Conservation (phyloP, 2,888 invertebrate species). For the Leptinotarsa haldemani region DNA sequence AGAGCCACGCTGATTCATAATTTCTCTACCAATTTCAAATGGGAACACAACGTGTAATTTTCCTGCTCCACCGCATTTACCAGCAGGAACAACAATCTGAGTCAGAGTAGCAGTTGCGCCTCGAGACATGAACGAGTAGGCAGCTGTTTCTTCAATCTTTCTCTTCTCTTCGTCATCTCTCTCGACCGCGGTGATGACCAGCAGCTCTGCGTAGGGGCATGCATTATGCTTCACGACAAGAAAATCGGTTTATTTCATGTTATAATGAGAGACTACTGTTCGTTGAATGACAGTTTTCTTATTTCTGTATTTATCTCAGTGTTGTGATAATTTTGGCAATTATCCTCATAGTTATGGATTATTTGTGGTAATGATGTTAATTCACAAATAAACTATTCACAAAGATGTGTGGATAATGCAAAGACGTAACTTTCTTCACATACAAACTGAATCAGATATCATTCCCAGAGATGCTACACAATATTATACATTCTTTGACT, state of each 20-base stretch:
- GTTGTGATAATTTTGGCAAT: background rate
- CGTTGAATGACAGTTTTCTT: background rate
- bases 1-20: constrained; percentile 32
- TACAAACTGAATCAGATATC: too few species aligned
- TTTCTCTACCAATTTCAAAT: constrained; percentile 39
- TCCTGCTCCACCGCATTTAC: constrained; percentile 38
- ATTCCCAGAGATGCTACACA: too few species aligned
- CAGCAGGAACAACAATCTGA: constrained; percentile 44
- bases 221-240: background rate
- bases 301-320: background rate
- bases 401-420: too few species aligned
- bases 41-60: constrained; percentile 40
- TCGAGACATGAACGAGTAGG: constrained; percentile 42
- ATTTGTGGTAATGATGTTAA: too few species aligned
- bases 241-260: constrained; percentile 6
- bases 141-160: constrained; percentile 36
- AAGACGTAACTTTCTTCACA: too few species aligned
- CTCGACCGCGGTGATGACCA: background rate
- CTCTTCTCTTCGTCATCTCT: constrained; percentile 10
- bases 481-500: too few species aligned
- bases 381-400: too few species aligned
- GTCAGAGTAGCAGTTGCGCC: constrained; percentile 45
- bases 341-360: too few species aligned
- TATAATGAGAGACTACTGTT: constrained; percentile 3
- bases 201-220: constrained; percentile 2